Percentiles rank a stretch among this genome's conserved stretches.
Evolutionary conservation across 2,113 vertebrate genomes (phyloP).

Genomic region (Bambusicola thoracicus): DNA sequence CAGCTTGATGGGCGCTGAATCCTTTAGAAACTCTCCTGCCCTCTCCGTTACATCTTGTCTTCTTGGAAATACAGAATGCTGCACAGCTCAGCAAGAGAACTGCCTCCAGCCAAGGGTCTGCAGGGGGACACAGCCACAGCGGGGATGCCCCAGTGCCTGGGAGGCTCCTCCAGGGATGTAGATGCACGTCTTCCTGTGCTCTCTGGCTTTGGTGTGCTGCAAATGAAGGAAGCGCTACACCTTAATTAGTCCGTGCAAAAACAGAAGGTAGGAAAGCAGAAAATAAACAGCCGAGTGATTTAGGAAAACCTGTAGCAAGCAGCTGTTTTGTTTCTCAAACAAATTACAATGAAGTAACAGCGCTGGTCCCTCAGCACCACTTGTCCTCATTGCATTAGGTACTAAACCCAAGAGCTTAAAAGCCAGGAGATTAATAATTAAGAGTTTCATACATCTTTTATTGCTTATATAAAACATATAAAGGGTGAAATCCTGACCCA

Average conservation of each 20-base stretch:
- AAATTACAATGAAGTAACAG: not conserved
- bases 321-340: slow-evolving; percentile 24
- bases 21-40: not conserved
- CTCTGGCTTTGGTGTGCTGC: not conserved
- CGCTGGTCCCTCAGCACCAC: not conserved
- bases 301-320: not conserved
- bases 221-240: not conserved
- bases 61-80: not conserved
- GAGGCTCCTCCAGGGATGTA: not conserved
- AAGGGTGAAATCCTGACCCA: slow-evolving; percentile 11
- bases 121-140: fast-evolving
- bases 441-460: slow-evolving; percentile 52
- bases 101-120: not conserved
- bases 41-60: not conserved
- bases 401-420: slow-evolving; percentile 41
- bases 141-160: not conserved
- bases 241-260: not conserved
- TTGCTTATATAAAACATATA: not conserved
- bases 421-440: slow-evolving; percentile 59
- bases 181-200: not conserved
- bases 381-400: not conserved
- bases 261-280: not conserved
- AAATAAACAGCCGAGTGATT: slow-evolving; percentile 4
- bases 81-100: fast-evolving
- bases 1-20: not conserved